These are phyloP conservation scores for Enteromius thamalakanensis DNA, from an alignment of 2,797 vertebrate genomes.

Conservation along the genomic window DNA sequence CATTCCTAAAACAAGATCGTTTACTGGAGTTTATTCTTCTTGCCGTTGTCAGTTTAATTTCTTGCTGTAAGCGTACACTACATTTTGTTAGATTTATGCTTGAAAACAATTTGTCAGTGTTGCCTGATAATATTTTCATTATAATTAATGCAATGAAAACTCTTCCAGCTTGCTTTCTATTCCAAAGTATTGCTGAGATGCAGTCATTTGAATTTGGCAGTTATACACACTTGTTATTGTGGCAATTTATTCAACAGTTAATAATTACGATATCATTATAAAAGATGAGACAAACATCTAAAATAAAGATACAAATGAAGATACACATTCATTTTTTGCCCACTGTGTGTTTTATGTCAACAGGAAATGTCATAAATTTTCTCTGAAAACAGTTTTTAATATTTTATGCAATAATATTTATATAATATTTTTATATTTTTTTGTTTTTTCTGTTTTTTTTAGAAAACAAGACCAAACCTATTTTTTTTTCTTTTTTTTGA, in stretches of 20 bases:
- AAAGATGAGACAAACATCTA: not conserved
- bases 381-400: not conserved
- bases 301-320: not conserved
- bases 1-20: not conserved
- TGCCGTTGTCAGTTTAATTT: not conserved
- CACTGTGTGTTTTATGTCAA: not conserved
- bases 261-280: not conserved
- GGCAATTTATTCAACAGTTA: not conserved
- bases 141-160: conserved; percentile 6
- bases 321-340: not conserved
- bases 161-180: not conserved
- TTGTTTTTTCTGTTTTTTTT: not conserved
- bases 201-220: not conserved
- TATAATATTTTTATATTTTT: too few species aligned
- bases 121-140: not conserved
- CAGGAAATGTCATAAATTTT: not conserved
- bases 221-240: not conserved
- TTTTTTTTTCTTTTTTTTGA: not conserved
- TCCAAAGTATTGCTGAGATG: not conserved
- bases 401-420: not conserved
- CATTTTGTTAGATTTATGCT: not conserved
- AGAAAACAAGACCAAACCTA: not conserved
- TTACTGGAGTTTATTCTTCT: not conserved
- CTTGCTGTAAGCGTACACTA: not conserved
- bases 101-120: not conserved